Evolutionary conservation across 1,140 invertebrate species (phyloP).

Genomic region (Oppia nitens): DNA sequence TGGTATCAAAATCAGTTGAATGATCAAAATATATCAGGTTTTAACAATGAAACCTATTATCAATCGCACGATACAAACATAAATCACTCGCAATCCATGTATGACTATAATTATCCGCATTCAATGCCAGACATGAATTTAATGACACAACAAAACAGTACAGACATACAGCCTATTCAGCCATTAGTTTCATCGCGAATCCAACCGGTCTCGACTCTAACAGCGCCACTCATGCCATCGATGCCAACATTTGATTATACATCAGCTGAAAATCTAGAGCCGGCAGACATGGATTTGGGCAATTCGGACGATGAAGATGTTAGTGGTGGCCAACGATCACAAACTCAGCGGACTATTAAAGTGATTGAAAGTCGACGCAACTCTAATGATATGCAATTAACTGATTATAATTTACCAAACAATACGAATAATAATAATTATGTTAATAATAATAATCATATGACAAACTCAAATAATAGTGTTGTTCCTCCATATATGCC

Average conservation of each 20-base stretch:
- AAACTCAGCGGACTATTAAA: background rate
- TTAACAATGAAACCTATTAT: background rate
- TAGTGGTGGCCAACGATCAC: background rate
- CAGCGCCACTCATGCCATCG: background rate
- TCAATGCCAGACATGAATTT: background rate
- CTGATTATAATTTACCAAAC: background rate
- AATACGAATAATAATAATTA: background rate
- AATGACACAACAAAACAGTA: background rate
- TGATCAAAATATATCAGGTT: background rate
- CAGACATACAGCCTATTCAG: slow-evolving; percentile 13
- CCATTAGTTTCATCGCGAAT: slow-evolving; percentile 16
- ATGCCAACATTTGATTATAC: slow-evolving; percentile 8
- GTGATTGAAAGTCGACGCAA: background rate
- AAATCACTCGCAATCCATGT: background rate
- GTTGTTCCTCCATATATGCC: background rate
- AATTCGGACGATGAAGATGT: slow-evolving; percentile 16
- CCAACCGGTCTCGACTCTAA: slow-evolving; percentile 1
- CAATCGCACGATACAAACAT: background rate
- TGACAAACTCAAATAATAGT: background rate
- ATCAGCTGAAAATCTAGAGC: slow-evolving; percentile 14
- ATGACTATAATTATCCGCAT: background rate
- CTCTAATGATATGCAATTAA: background rate
- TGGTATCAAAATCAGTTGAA: background rate
- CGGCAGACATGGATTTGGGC: slow-evolving; percentile 20
- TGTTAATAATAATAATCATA: background rate